A percentile compares a stretch with the other conserved stretches of the same genome.
phyloP scores from a whole-genome alignment of 2,888 invertebrate species.

The Timema cristinae region DNA sequence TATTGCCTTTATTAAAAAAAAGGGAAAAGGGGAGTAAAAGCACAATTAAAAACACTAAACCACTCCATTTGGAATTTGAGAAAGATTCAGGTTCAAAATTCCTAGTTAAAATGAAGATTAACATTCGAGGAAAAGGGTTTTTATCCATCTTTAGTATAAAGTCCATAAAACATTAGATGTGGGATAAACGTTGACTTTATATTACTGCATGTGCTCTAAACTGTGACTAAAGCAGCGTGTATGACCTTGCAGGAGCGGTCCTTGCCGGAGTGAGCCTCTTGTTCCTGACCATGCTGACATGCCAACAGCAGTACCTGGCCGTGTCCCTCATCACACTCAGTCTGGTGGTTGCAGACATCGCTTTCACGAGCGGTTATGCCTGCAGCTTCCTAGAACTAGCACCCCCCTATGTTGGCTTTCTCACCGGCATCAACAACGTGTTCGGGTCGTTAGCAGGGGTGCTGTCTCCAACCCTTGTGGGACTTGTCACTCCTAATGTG shows the following conservation, averaged over 20 bases:
- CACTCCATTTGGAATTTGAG: too few relatives aligned
- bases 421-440: slow-evolving; percentile 48
- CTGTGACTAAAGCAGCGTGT: too few relatives aligned
- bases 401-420: slow-evolving; percentile 46
- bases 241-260: slow-evolving; percentile 34
- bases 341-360: slow-evolving; percentile 43
- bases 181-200: too few relatives aligned
- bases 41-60: too few relatives aligned
- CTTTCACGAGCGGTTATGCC: slow-evolving; percentile 47
- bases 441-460: slow-evolving; percentile 46
- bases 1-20: too few relatives aligned
- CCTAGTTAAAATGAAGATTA: too few relatives aligned
- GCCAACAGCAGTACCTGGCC: slow-evolving; percentile 40
- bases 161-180: too few relatives aligned
- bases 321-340: slow-evolving; percentile 41
- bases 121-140: too few relatives aligned
- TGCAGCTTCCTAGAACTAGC: slow-evolving; percentile 48
- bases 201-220: too few relatives aligned
- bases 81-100: too few relatives aligned
- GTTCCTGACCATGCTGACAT: slow-evolving; percentile 41
- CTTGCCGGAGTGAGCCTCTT: slow-evolving; percentile 38
- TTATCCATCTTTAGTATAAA: too few relatives aligned
- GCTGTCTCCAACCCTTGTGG: slow-evolving; percentile 43
- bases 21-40: too few relatives aligned
- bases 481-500: slow-evolving; percentile 43